These are phyloP conservation scores for Heliopora coerulea DNA, from an alignment of 92 coral and sea anemone species.

Conservation along the genomic window DNA sequence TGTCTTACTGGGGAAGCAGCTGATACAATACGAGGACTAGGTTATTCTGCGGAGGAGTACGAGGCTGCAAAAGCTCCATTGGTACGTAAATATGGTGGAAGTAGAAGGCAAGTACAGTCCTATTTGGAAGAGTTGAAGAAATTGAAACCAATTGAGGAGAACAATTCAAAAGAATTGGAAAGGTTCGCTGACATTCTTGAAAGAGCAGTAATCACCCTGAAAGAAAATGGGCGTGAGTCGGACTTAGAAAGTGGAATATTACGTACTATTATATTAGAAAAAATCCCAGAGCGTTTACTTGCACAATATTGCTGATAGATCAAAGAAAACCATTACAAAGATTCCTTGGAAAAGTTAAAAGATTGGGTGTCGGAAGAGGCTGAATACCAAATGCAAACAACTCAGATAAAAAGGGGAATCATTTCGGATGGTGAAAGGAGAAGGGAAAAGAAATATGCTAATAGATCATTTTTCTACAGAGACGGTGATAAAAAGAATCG, in stretches of 20 bases:
- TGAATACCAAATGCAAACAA: slow-evolving; percentile 57
- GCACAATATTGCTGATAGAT: slow-evolving; percentile 48
- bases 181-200: slow-evolving; percentile 62
- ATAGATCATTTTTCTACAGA: too few species aligned
- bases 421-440: slow-evolving; percentile 11
- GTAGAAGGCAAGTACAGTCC: slow-evolving; percentile 52
- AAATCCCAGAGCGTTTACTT: slow-evolving; percentile 53
- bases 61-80: slow-evolving; percentile 49
- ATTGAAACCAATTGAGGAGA: slow-evolving; percentile 52
- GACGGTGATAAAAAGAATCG: slow-evolving; percentile 23
- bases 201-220: slow-evolving; percentile 50
- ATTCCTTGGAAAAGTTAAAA: slow-evolving; percentile 51
- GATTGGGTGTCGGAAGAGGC: slow-evolving; percentile 64
- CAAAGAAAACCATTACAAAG: slow-evolving; percentile 41
- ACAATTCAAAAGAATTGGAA: slow-evolving; percentile 57
- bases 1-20: slow-evolving; percentile 63
- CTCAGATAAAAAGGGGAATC: slow-evolving; percentile 42
- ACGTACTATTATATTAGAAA: slow-evolving; percentile 53
- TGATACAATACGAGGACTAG: slow-evolving; percentile 55
- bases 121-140: slow-evolving; percentile 49
- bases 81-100: slow-evolving; percentile 58
- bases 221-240: slow-evolving; percentile 49
- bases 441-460: too few species aligned
- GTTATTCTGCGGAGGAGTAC: slow-evolving; percentile 56
- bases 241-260: slow-evolving; percentile 58